Percentiles rank a stretch among this genome's conserved stretches.
Conservation (phyloP, 2,797 vertebrate species). For the Macropus fuliginosus region DNA sequence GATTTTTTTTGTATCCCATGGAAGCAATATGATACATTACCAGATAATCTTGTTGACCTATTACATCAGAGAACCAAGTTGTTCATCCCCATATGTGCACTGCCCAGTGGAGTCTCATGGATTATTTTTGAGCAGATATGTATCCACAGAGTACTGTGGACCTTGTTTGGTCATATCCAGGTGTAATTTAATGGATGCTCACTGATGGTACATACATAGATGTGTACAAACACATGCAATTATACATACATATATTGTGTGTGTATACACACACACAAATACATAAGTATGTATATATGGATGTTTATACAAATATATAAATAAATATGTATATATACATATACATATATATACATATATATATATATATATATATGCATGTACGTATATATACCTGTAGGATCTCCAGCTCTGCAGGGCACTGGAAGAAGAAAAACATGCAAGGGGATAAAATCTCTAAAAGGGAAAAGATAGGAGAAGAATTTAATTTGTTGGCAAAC, state of each 20-base stretch:
- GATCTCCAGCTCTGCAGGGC: neutral
- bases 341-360: no score
- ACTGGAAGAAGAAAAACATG: neutral
- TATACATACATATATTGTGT: neutral
- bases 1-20: neutral
- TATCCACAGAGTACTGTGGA: neutral
- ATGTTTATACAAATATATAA: neutral
- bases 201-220: neutral
- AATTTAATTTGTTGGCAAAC: constrained; percentile 32
- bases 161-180: neutral
- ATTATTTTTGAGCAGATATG: neutral
- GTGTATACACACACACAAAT: neutral
- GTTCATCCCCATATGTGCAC: neutral
- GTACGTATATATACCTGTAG: neutral
- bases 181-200: neutral
- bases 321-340: neutral
- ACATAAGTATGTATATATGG: neutral
- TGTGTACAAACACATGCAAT: neutral
- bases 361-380: no score
- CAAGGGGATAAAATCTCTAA: neutral
- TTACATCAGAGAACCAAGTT: neutral
- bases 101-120: neutral
- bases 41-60: neutral
- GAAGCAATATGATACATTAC: neutral
- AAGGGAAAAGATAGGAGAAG: neutral